phyloP scores from a whole-genome alignment of 2,797 vertebrate species.

The Manis pentadactyla region DNA sequence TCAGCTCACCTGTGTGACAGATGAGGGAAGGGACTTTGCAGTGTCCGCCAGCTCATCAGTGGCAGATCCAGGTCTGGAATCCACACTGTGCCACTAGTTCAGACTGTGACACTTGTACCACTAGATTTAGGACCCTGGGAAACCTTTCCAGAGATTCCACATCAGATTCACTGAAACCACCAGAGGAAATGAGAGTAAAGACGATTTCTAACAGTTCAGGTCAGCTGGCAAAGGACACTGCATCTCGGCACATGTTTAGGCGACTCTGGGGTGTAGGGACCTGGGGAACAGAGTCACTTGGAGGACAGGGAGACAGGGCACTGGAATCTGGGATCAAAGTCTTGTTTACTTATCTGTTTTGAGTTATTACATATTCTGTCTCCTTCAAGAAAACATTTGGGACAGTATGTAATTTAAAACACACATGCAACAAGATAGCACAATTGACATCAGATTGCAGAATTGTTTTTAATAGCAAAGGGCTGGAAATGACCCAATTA shows the following conservation, averaged over 20 bases:
- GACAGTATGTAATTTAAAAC: background rate
- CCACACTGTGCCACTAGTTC: background rate
- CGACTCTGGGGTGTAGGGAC: background rate
- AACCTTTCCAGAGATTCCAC: background rate
- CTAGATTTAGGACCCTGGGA: background rate
- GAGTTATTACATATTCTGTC: background rate
- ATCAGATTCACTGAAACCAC: background rate
- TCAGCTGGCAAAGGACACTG: background rate
- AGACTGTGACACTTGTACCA: background rate
- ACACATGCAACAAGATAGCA: background rate
- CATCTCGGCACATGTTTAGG: background rate
- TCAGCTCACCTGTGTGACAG: background rate
- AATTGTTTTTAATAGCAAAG: background rate
- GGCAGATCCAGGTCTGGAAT: background rate
- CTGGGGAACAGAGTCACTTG: too few species aligned
- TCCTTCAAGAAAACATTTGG: background rate
- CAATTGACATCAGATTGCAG: background rate
- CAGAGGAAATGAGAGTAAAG: background rate
- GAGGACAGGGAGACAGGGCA: background rate
- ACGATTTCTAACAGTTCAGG: background rate
- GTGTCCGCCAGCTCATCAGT: background rate
- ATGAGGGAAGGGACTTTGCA: fast-evolving
- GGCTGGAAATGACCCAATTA: background rate
- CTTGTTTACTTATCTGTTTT: background rate
- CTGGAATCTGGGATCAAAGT: background rate